Evolutionary conservation across 2,797 vertebrate genomes (phyloP), one percentile per base, ranked within the genome.

Genomic region (Coendou prehensilis): DNA sequence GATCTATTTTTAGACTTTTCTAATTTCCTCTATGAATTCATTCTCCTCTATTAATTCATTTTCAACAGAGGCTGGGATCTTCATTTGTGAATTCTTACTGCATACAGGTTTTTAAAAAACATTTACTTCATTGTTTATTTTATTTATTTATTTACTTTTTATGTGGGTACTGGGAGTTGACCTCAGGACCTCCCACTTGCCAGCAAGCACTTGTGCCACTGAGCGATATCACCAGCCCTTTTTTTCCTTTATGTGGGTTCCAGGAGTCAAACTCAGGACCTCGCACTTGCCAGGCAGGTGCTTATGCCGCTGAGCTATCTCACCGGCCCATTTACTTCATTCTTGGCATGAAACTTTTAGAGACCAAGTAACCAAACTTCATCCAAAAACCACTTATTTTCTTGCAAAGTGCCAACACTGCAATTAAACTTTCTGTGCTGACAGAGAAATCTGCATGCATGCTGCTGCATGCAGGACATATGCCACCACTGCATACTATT

Each of bases 11-110:
- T 89, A 83, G 30, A 33, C 9, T 78, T 91, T 79, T 41, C 52
- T 64, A 79, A 41, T 83, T 84, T 84, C 26, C 9, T 84, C 63
- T 94, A 52, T 85, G 10, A 84, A 84, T 80, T 93, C 41, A 89
- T 30, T 54, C 52, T 79, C 45, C 37, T 41, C 37, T 41, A 41
- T 41, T 41, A 41, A 41, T 41, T 41, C 37, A 41, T 41, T 41
- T 41, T 93, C 82, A 56, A 91, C 23, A 23, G 30, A 91, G 69
- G 18, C 37, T 79, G 37, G 18, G 20, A 79, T 84, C 30, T 41
- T 79, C 20, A 28, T 4, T 41, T 88, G 18, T 88, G 50, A 88
- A 84, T 94, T 64, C 11, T 85, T 80, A 85, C 57, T 23, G 2
- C 23, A 75, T 22, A 23, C 33, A 13, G n/a, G 9, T 87, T 94